These are phyloP conservation scores for Palythoa caribaeorum DNA, from an alignment of 92 coral and sea anemone genomes.

Conservation along the genomic window DNA sequence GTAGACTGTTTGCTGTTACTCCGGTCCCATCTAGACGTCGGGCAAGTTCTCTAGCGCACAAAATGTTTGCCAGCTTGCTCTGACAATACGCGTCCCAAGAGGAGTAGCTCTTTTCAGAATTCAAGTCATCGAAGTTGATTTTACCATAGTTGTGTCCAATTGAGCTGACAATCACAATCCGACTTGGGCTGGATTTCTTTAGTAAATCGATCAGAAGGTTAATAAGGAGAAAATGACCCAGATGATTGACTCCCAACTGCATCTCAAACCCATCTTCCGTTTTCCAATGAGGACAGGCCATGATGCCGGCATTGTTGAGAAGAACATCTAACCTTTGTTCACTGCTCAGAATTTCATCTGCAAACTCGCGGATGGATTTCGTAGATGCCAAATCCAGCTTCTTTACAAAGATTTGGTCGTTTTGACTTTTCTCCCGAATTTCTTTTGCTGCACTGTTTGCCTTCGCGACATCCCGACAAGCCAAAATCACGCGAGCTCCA, in stretches of 20 bases:
- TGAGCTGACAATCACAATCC: constrained; percentile 76
- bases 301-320: constrained; percentile 92
- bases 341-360: constrained; percentile 75
- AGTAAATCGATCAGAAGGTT: constrained; percentile 77
- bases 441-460: constrained; percentile 76
- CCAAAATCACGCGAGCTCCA: constrained; percentile 87
- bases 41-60: constrained; percentile 85
- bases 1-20: constrained; percentile 81
- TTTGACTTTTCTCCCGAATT: constrained; percentile 72
- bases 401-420: constrained; percentile 65
- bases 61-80: constrained; percentile 88
- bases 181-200: constrained; percentile 78
- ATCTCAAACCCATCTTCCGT: constrained; percentile 78
- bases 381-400: constrained; percentile 89
- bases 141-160: constrained; percentile 56
- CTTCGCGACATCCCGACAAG: constrained; percentile 70
- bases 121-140: constrained; percentile 77
- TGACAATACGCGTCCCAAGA: constrained; percentile 70
- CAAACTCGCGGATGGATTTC: constrained; percentile 82
- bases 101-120: constrained; percentile 70
- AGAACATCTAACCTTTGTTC: constrained; percentile 84
- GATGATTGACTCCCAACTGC: constrained; percentile 67
- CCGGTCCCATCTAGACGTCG: constrained; percentile 81
- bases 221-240: constrained; percentile 91
- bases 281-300: constrained; percentile 67